phyloP scores from a whole-genome alignment of 2,888 invertebrate species.

The Heliconius ethilla region DNA sequence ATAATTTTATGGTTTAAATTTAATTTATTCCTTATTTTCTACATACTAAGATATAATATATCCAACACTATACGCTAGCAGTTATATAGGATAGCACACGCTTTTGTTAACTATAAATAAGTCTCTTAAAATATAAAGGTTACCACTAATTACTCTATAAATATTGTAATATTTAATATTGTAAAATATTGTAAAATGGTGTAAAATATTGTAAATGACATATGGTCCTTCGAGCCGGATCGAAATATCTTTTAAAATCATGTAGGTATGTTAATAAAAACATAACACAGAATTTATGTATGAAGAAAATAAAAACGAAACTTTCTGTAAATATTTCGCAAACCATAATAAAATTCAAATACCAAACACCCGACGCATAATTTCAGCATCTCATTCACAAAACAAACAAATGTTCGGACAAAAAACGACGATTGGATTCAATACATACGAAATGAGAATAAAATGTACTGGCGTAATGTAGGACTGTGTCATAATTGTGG shows the following conservation, averaged over 20 bases:
- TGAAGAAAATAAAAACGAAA: not conserved
- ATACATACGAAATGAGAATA: constrained; percentile 47
- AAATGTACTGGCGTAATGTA: constrained; percentile 29
- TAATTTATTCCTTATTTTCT: no score
- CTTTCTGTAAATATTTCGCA: not conserved
- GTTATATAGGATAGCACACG: no score
- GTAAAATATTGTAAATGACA: not conserved
- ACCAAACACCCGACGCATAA: constrained; percentile 30
- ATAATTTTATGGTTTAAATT: no score
- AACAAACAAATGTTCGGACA: constrained; percentile 48
- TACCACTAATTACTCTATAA: no score
- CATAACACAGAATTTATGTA: not conserved
- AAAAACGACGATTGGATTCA: constrained; percentile 46
- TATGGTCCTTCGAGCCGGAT: not conserved
- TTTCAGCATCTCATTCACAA: constrained; percentile 41
- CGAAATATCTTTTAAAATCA: not conserved
- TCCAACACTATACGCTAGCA: no score
- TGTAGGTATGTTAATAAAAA: not conserved
- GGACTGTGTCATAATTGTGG: not conserved
- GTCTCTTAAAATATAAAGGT: no score
- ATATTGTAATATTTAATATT: no score
- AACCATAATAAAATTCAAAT: constrained; percentile 21
- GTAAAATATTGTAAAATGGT: no score
- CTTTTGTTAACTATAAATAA: no score
- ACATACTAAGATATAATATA: no score